These are phyloP conservation scores for Pangasius djambal DNA, from an alignment of 2,797 vertebrate genomes.

Conservation along the genomic window DNA sequence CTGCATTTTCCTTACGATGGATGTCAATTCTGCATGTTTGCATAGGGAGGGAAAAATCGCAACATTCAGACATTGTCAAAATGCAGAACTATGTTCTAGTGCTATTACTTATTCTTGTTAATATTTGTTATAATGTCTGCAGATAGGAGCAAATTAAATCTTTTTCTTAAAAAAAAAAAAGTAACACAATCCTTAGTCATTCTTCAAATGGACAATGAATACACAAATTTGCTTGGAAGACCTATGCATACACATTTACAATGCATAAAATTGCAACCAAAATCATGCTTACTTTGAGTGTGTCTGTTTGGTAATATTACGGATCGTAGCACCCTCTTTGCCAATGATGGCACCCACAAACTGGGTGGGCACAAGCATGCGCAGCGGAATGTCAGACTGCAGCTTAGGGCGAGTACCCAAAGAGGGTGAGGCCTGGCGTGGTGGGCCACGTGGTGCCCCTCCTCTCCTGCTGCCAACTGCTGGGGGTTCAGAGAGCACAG, in stretches of 20 bases:
- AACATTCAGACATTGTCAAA: not conserved
- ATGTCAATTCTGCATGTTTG: constrained; percentile 88
- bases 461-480: constrained; percentile 83
- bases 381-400: constrained; percentile 90
- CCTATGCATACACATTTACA: not conserved
- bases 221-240: not conserved
- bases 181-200: not conserved
- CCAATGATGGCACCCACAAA: constrained; percentile 98
- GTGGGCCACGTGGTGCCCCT: constrained; percentile 84
- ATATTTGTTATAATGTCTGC: not conserved
- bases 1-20: constrained; percentile 97
- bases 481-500: constrained; percentile 76
- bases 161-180: not conserved
- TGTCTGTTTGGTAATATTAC: constrained; percentile 98
- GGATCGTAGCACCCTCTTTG: constrained; percentile 96
- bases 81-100: not conserved
- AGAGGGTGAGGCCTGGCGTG: constrained; percentile 86
- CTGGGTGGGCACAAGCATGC: constrained; percentile 95
- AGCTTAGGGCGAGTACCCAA: constrained; percentile 86
- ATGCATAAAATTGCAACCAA: not conserved
- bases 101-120: not conserved
- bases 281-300: constrained; percentile 89
- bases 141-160: not conserved
- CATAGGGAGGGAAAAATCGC: not conserved
- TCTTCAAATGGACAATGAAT: not conserved